Evolutionary conservation across 2,888 invertebrate species (phyloP), one percentile per base, ranked within the genome.

Genomic region (Congeria kusceri): DNA sequence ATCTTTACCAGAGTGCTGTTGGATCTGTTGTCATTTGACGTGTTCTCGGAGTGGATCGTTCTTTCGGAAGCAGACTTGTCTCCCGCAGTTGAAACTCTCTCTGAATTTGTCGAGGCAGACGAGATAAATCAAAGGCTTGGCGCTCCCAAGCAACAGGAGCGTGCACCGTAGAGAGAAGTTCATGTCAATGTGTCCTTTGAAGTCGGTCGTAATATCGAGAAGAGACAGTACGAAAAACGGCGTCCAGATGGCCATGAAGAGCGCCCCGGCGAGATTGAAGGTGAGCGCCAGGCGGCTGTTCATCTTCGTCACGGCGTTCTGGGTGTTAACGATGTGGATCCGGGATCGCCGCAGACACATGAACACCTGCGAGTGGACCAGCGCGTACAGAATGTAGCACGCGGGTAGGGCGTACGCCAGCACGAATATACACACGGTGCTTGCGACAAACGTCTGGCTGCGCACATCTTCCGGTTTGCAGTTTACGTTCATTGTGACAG

Each of bases 201-300:
- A 13, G 15, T 46, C 57, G 29, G n/a, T 3, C 9, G 0, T 1
- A 20, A 83, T 64, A 49, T 83, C 83, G 11, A 83, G 9, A 2
- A 83, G 9, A 0, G 79, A 66, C 58, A 83, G 25, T 9, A 79
- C 32, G 44, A 83, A 83, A 53, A 83, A 83, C 7, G 83, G 83
- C 15, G 79, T 69, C 83, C 83, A 83, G 11, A 83, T 58, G 25
- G 57, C 32, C 44, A 83, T 66, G 47, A 70, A 76, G 0, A 83
- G 29, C 3, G 46, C 57, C 3, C 66, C 79, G 1, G 77, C 73
- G 3, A 79, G 57, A 27, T 73, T 79, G 47, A 83, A 83, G 20
- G 79, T 79, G 58, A 70, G 56, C 0, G 79, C 32, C 4, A 83
- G 57, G 11, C 62, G 27, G 20, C 58, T 44, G 59, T 73, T 72